These are phyloP conservation scores for Pterois miles DNA, from an alignment of 2,797 vertebrate genomes.

Conservation along the genomic window DNA sequence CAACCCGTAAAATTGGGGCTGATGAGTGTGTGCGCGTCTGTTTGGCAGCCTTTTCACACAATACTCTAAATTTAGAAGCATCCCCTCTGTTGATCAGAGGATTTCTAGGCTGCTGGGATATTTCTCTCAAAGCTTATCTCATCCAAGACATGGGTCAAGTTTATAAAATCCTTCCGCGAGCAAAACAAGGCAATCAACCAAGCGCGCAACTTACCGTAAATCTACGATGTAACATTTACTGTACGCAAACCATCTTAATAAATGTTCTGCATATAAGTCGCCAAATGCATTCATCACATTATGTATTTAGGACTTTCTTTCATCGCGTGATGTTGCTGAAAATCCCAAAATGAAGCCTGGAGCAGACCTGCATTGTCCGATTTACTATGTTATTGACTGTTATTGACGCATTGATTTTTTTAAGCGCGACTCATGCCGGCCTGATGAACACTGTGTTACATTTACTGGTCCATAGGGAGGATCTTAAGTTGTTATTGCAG, in stretches of 20 bases:
- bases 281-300: not conserved
- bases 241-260: not conserved
- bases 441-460: slow-evolving; percentile 36
- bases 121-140: not conserved
- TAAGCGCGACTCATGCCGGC: not conserved
- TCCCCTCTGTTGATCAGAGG: not conserved
- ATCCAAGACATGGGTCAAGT: slow-evolving; percentile 40
- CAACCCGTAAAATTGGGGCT: not conserved
- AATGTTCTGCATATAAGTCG: not conserved
- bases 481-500: slow-evolving; percentile 79
- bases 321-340: not conserved
- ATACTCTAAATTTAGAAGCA: slow-evolving; percentile 4
- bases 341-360: not conserved
- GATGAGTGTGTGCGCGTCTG: not conserved
- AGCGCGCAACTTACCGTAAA: slow-evolving; percentile 37
- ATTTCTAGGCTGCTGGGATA: not conserved
- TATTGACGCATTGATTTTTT: slow-evolving; percentile 37
- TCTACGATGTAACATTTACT: not conserved
- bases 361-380: not conserved
- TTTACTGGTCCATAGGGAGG: slow-evolving; percentile 45
- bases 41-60: not conserved
- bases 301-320: not conserved
- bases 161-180: slow-evolving; percentile 15
- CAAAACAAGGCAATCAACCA: not conserved
- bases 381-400: slow-evolving; percentile 6